A percentile compares a stretch with the other conserved stretches of the same genome.
phyloP scores from a whole-genome alignment of 2,888 invertebrate species.

The Amphipyra berbera region DNA sequence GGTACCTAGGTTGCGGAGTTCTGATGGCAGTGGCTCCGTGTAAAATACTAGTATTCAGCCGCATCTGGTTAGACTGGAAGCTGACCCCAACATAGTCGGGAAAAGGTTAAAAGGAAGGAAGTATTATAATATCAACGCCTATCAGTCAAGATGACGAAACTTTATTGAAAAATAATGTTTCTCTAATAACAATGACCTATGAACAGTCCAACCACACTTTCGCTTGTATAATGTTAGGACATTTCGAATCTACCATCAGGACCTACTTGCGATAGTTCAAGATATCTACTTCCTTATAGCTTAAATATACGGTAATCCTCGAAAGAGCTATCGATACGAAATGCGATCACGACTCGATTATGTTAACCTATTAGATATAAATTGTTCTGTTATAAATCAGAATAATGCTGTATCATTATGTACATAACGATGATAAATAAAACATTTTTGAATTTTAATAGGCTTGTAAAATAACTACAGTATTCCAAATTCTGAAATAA shows the following conservation, averaged over 20 bases:
- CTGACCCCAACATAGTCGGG: too few relatives aligned
- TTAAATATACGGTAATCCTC: slow-evolving; percentile 4
- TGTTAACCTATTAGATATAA: background rate
- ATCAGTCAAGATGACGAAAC: too few relatives aligned
- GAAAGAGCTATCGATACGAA: background rate
- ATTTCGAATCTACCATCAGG: slow-evolving; percentile 8
- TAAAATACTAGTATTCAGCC: too few relatives aligned
- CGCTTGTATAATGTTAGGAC: slow-evolving; percentile 23
- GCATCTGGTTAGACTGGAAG: too few relatives aligned
- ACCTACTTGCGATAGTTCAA: slow-evolving; percentile 10
- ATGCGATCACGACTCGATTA: background rate
- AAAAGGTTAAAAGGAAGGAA: too few relatives aligned
- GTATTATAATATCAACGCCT: too few relatives aligned
- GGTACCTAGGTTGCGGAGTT: too few relatives aligned
- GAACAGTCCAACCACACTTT: background rate
- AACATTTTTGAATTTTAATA: background rate
- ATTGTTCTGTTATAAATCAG: background rate
- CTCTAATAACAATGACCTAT: too few relatives aligned
- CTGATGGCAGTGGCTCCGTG: too few relatives aligned
- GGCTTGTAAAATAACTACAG: too few relatives aligned
- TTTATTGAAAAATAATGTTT: too few relatives aligned
- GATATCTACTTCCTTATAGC: slow-evolving; percentile 4
- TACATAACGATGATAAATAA: background rate
- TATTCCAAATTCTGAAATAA: too few relatives aligned
- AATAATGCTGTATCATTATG: slow-evolving; percentile 2